phyloP scores from a whole-genome alignment of 2,797 vertebrate genomes.

The Typhlichthys subterraneus region DNA sequence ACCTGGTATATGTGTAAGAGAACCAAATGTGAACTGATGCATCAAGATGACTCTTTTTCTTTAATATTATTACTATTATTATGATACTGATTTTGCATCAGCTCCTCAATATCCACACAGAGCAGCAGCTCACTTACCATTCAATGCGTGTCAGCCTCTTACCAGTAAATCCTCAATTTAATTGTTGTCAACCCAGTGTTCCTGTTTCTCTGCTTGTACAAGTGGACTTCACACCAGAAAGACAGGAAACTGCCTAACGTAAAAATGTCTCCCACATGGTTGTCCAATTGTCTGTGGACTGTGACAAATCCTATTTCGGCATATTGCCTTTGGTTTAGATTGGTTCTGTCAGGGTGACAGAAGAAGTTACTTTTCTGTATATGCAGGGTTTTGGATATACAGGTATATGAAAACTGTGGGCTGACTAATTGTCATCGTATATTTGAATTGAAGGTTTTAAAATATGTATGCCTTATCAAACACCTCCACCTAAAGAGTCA shows the following conservation, averaged over 20 bases:
- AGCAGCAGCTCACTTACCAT: constrained; percentile 52
- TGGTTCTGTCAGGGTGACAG: no score
- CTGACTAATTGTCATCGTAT: no score
- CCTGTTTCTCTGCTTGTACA: constrained; percentile 18
- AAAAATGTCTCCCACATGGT: background rate
- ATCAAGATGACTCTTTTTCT: constrained; percentile 38
- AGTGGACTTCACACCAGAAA: constrained; percentile 9
- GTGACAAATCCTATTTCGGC: no score
- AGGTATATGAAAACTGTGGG: no score
- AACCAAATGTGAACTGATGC: constrained; percentile 55
- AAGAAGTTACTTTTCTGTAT: no score
- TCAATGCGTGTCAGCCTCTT: constrained; percentile 48
- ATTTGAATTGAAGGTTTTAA: no score
- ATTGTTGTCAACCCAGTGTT: constrained; percentile 38
- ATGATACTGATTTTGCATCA: constrained; percentile 63
- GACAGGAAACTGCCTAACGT: background rate
- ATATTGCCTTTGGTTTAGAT: no score
- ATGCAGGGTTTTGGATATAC: no score
- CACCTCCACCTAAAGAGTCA: no score
- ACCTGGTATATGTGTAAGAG: background rate
- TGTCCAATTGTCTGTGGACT: no score
- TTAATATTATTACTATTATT: constrained; percentile 29
- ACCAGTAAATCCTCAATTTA: constrained; percentile 50
- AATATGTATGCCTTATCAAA: no score
- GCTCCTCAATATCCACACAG: constrained; percentile 40